Evolutionary conservation across 2,797 vertebrate genomes (phyloP), one percentile per base, ranked within the genome.

Genomic region (Erpetoichthys calabaricus): DNA sequence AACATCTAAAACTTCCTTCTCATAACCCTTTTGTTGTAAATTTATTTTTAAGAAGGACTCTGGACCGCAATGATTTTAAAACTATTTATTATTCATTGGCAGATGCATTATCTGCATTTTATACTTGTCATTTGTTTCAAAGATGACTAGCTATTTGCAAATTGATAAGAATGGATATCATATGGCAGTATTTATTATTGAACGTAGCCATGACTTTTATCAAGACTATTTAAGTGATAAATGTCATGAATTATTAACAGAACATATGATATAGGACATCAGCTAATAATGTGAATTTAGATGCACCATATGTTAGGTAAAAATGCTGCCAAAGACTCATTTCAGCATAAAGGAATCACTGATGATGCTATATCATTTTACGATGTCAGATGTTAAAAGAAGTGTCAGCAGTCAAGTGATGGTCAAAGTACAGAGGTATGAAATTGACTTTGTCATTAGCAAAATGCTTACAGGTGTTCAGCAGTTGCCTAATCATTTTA

Each of bases 241-340:
- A 84, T 80, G 74, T 72, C 68, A 64, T 63, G 68, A 68, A 77
- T 78, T 71, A 79, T 78, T 61, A 62, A 59, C 73, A 65, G 47
- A 75, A 78, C 65, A 69, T 73, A 72, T 82, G 81, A 83, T 81
- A 72, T 81, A 84, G 73, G 80, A 79, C 73, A 75, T 65, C 8
- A 67, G 67, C 65, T 74, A 76, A 83, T 82, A 80, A 82, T 80
- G 71, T 74, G 72, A 73, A 77, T 74, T 85, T 80, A 82, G 79
- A 71, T 68, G 60, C 65, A 71, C 80, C 81, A 84, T 84, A 83
- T 84, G 84, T 67, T 73, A 60, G 65, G 61, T 25, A 69, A 66
- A 64, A 63, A 41, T 69, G 66, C 74, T 83, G 82, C 82, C 80
- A 83, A 82, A 45, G 59, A 54, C 7, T 42, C 41, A 57, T 47